Percentiles rank a stretch among this genome's conserved stretches.
Conservation (phyloP, 2,797 vertebrate species). For the Coccyzus lansbergi region DNA sequence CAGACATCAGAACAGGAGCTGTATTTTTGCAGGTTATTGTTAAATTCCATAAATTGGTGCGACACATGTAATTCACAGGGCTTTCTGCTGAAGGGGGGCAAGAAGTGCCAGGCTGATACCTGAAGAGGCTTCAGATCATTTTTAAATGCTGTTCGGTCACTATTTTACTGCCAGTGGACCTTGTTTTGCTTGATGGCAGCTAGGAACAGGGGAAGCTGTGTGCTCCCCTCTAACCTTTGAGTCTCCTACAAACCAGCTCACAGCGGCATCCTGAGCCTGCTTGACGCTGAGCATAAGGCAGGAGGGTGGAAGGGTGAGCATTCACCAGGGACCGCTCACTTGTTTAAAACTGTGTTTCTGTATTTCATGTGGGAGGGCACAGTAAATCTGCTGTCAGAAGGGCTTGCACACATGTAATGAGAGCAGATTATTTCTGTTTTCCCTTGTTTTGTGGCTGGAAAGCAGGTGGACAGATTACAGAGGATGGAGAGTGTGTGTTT, state of each 20-base stretch:
- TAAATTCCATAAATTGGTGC: neutral
- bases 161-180: neutral
- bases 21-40: neutral
- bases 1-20: neutral
- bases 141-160: neutral
- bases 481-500: neutral
- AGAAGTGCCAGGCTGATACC: neutral
- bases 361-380: neutral
- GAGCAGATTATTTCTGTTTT: conserved; percentile 41
- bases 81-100: neutral
- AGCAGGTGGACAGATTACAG: conserved; percentile 42
- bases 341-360: neutral
- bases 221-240: neutral
- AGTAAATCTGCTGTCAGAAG: conserved; percentile 11
- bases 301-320: neutral
- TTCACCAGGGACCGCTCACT: neutral
- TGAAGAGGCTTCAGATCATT: neutral
- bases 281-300: fast-evolving
- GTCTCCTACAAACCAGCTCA: neutral
- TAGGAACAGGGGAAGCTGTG: neutral
- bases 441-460: conserved; percentile 19
- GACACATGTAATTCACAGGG: neutral
- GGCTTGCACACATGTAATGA: neutral
- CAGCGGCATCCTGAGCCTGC: neutral
- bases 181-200: neutral